These are phyloP conservation scores for Drosophila meridionalis DNA, from an alignment of 2,888 invertebrate species.

Conservation along the genomic window DNA sequence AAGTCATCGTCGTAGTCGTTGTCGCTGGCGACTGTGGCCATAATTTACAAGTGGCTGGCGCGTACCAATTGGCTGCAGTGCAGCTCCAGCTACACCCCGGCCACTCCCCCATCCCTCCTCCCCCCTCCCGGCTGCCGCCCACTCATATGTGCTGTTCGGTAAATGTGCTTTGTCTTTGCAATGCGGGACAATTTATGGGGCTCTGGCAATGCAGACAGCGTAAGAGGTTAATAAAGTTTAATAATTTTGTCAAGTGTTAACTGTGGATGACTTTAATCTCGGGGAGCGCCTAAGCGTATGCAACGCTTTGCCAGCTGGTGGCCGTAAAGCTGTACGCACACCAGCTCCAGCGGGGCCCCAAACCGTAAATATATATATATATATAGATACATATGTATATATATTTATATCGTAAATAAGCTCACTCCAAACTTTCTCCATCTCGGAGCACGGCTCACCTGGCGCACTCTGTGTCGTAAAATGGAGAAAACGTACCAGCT, in stretches of 20 bases:
- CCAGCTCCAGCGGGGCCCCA: slow-evolving; percentile 12
- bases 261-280: slow-evolving; percentile 61
- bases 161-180: slow-evolving; percentile 60
- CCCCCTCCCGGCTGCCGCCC: neutral
- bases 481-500: slow-evolving; percentile 31
- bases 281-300: slow-evolving; percentile 48
- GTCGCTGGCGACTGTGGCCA: slow-evolving; percentile 60
- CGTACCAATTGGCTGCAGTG: slow-evolving; percentile 67
- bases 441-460: slow-evolving; percentile 24
- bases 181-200: slow-evolving; percentile 58
- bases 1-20: slow-evolving; percentile 22
- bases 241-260: slow-evolving; percentile 73
- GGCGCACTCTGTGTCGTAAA: slow-evolving; percentile 51
- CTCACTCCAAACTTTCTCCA: slow-evolving; percentile 9
- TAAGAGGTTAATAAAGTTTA: slow-evolving; percentile 73
- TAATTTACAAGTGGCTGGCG: slow-evolving; percentile 68
- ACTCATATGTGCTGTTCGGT: slow-evolving; percentile 28
- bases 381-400: no score
- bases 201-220: slow-evolving; percentile 51
- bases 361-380: slow-evolving; percentile 34
- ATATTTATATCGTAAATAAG: slow-evolving; percentile 43
- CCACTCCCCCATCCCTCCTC: neutral
- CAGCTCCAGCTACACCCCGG: neutral
- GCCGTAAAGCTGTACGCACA: slow-evolving; percentile 41
- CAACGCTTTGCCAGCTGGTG: slow-evolving; percentile 46